A percentile compares a stretch with the other conserved stretches of the same genome.
Evolutionary conservation across 92 coral and sea anemone genomes (phyloP).

Genomic region (Porites divaricata): DNA sequence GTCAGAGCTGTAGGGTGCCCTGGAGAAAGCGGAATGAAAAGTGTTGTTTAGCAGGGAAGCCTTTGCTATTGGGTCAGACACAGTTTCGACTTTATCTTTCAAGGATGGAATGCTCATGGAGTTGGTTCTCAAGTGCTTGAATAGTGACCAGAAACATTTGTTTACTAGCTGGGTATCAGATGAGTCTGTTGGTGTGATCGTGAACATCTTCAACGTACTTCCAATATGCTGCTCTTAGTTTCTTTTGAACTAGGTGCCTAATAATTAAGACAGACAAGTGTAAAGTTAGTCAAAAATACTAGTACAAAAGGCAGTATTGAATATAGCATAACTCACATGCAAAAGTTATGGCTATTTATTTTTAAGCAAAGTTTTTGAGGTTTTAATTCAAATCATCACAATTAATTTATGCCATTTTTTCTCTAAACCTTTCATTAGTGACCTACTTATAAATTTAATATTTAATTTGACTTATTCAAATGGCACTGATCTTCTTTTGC

Average conservation of each 20-base stretch:
- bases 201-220: background rate
- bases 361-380: too few species aligned
- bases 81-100: background rate
- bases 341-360: too few species aligned
- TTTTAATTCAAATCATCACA: too few species aligned
- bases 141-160: background rate
- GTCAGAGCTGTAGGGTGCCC: background rate
- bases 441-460: too few species aligned
- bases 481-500: too few species aligned
- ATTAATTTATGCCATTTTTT: too few species aligned
- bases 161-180: background rate
- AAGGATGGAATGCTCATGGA: background rate
- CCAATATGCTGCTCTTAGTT: conserved; percentile 3
- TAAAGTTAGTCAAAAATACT: too few species aligned
- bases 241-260: background rate
- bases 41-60: background rate
- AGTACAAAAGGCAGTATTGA: too few species aligned
- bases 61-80: background rate
- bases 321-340: too few species aligned
- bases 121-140: background rate
- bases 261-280: too few species aligned
- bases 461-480: too few species aligned
- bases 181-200: background rate
- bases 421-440: too few species aligned
- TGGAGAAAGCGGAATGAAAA: background rate